Evolutionary conservation across 2,797 vertebrate species (phyloP).

Genomic region (Ptychadena robeensis): DNA sequence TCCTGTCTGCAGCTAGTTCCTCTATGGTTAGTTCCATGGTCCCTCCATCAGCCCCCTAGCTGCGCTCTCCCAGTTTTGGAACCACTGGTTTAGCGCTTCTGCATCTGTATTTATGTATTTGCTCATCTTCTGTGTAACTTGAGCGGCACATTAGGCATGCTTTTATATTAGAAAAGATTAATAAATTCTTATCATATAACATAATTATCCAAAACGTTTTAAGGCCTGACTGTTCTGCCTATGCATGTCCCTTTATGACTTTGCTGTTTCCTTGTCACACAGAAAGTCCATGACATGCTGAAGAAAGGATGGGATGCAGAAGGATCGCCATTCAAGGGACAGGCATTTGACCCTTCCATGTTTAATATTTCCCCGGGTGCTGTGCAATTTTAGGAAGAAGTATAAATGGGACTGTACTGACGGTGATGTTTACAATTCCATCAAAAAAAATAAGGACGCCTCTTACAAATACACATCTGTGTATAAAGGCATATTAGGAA

Average conservation of each 20-base stretch:
- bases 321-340: slow-evolving; percentile 93
- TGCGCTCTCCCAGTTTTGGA: no score
- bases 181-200: no score
- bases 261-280: slow-evolving; percentile 37
- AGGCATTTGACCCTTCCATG: slow-evolving; percentile 94
- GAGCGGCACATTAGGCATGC: no score
- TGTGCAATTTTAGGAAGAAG: slow-evolving; percentile 88
- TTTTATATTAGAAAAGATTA: no score
- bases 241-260: background rate
- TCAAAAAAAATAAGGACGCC: background rate
- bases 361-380: slow-evolving; percentile 95
- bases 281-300: slow-evolving; percentile 99
- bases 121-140: no score
- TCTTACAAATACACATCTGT: background rate
- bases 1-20: no score
- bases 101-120: no score
- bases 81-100: no score
- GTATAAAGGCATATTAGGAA: background rate
- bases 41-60: no score
- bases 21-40: no score
- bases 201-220: no score
- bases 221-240: background rate
- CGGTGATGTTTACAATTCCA: slow-evolving; percentile 19
- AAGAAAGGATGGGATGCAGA: slow-evolving; percentile 98
- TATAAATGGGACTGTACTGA: background rate